A percentile compares a stretch with the other conserved stretches of the same genome.
phyloP scores from a whole-genome alignment of 2,113 vertebrate genomes.

The Bettongia penicillata region DNA sequence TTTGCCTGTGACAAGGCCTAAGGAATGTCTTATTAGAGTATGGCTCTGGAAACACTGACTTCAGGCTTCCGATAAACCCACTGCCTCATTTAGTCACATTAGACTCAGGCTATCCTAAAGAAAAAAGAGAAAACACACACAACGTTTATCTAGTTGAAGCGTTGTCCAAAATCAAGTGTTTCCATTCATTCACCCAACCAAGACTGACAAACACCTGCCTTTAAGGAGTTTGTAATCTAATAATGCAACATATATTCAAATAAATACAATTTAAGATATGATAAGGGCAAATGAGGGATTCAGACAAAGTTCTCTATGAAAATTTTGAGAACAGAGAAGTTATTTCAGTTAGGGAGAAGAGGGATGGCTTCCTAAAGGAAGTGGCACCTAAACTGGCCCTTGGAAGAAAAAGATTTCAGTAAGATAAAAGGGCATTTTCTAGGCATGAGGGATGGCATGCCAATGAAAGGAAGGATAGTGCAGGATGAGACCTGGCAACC shows the following conservation, averaged over 20 bases:
- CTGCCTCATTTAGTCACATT: not conserved
- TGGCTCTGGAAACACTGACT: not conserved
- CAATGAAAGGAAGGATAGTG: no score
- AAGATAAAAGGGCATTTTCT: no score
- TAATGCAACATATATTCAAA: not conserved
- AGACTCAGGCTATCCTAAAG: not conserved
- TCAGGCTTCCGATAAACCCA: not conserved
- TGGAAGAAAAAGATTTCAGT: no score
- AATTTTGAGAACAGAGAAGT: no score
- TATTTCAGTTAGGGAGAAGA: no score
- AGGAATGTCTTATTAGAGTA: not conserved
- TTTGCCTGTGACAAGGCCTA: not conserved
- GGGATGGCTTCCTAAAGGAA: no score
- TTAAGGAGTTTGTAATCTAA: not conserved
- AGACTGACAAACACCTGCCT: not conserved
- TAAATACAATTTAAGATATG: no score
- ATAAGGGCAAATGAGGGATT: no score
- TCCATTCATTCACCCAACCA: not conserved
- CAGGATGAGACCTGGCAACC: no score
- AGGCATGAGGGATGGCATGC: no score
- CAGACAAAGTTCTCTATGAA: no score
- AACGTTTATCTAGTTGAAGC: not conserved
- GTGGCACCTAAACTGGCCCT: no score
- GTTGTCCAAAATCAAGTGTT: not conserved
- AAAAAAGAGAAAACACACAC: conserved; percentile 3